These are phyloP conservation scores for Philhelius pedissequus DNA, from an alignment of 2,888 invertebrate genomes.

Conservation along the genomic window DNA sequence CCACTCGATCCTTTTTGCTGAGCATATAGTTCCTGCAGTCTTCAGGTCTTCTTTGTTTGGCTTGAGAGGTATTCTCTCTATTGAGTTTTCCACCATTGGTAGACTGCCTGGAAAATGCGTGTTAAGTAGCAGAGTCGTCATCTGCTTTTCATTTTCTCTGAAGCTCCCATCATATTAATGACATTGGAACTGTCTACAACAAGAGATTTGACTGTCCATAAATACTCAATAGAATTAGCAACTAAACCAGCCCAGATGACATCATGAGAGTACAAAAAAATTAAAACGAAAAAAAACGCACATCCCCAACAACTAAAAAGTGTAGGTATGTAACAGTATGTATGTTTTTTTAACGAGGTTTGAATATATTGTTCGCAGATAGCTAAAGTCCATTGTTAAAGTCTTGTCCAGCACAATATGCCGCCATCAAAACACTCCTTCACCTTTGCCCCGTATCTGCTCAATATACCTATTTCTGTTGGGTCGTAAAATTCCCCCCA, in stretches of 20 bases:
- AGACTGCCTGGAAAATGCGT: too few species aligned
- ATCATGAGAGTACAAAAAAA: conserved; percentile 34
- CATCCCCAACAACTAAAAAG: neutral
- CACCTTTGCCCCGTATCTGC: neutral
- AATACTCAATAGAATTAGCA: neutral
- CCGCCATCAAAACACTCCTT: neutral
- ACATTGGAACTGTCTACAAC: neutral
- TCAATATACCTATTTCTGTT: neutral
- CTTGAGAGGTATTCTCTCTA: too few species aligned
- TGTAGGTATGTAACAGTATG: too few species aligned
- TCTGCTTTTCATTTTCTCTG: too few species aligned
- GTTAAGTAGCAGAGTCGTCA: too few species aligned
- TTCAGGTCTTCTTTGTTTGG: too few species aligned
- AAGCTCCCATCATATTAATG: too few species aligned
- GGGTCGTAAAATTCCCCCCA: neutral
- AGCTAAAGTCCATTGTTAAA: conserved; percentile 50
- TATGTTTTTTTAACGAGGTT: conserved; percentile 34
- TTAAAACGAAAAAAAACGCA: neutral
- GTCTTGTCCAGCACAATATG: conserved; percentile 36
- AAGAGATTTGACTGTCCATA: neutral
- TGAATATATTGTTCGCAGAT: conserved; percentile 39
- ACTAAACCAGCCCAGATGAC: conserved; percentile 48
- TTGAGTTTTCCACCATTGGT: too few species aligned
- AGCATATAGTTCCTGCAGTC: too few species aligned
- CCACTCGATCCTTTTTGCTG: too few species aligned